Percentiles rank a stretch among this genome's conserved stretches.
phyloP scores from a whole-genome alignment of 2,113 vertebrate species.

The Maylandia zebra region DNA sequence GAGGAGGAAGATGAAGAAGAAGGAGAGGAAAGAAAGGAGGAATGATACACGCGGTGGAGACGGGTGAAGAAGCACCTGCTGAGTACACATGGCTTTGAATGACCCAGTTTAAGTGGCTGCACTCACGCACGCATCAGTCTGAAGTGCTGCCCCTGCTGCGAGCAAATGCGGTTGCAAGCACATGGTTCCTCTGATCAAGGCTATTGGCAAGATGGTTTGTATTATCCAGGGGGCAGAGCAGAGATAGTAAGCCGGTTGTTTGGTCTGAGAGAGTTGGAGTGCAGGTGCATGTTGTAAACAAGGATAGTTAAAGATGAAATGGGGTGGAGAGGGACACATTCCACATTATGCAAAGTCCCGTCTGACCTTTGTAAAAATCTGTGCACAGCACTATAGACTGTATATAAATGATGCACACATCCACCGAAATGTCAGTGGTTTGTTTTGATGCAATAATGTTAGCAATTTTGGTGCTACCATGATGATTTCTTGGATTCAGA shows the following conservation, averaged over 20 bases:
- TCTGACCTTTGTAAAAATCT: background rate
- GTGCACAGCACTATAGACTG: background rate
- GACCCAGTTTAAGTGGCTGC: constrained; percentile 39
- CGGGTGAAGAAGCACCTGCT: constrained; percentile 47
- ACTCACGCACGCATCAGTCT: constrained; percentile 55
- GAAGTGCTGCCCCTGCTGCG: constrained; percentile 48
- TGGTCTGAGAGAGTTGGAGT: background rate
- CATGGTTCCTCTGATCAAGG: constrained; percentile 45
- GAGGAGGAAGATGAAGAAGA: background rate
- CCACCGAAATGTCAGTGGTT: background rate
- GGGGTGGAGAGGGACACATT: background rate
- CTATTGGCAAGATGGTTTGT: constrained; percentile 23
- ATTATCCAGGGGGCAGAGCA: background rate
- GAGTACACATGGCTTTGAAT: constrained; percentile 55
- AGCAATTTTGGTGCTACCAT: background rate
- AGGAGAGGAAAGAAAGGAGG: background rate
- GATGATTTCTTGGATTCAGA: background rate
- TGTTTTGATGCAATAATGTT: background rate
- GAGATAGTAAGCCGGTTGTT: background rate
- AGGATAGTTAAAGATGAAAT: background rate
- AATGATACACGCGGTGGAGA: background rate
- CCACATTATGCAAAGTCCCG: fast-evolving
- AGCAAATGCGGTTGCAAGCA: constrained; percentile 9
- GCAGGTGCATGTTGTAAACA: constrained; percentile 51
- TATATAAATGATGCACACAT: background rate